Evolutionary conservation across 1,140 invertebrate species (phyloP), one percentile per base, ranked within the genome.

Genomic region (Neodiprion fabricii): DNA sequence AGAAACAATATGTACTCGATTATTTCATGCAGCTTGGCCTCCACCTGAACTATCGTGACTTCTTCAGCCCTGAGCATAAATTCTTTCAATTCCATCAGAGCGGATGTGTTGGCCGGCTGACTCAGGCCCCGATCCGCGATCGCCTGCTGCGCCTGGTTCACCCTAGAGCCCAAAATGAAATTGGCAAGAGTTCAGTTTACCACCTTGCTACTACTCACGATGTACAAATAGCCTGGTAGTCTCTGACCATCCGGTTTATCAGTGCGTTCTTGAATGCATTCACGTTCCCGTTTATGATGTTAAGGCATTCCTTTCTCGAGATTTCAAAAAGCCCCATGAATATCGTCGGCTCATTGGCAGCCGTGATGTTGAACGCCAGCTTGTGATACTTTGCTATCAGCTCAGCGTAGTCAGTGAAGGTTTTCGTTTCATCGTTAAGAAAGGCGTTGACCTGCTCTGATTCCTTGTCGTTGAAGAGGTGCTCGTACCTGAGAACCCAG

Each of bases 311-410:
- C 49, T 92, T 91, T 72, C 95, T 91, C 85, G 95, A 93, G 78
- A 98, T 92, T 83, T 96, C 94, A 85, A 96, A 99, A 85, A 98
- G 93, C n/a, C 95, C 96, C 72, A 95, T 92, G 49, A 92, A 91
- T 50, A 94, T 89, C 1, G 93, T 92, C 71, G 92, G 91, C 79
- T 93, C 91, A 40, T 93, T 88, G 72, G 91, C 90, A 2, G 90
- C 88, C 7, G 93, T 91, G 74, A 96, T 93, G 79, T 91, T 89
- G 78, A 91, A 88, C 70, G 90, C 89, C 21, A 95, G 86, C 66
- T 91, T 86, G 65, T 92, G 89, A 83, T 93, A 95, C 74, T 90
- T 89, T n/a, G 91, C 84, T 17, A 95, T 91, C 81, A 91, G 87
- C 49, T 89, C 88, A 68, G 91, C 90, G 80, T 92, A 95, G 69